Base-by-base conservation (phyloP, 2,888 invertebrate genomes). In the Antheraea assamensis region DNA sequence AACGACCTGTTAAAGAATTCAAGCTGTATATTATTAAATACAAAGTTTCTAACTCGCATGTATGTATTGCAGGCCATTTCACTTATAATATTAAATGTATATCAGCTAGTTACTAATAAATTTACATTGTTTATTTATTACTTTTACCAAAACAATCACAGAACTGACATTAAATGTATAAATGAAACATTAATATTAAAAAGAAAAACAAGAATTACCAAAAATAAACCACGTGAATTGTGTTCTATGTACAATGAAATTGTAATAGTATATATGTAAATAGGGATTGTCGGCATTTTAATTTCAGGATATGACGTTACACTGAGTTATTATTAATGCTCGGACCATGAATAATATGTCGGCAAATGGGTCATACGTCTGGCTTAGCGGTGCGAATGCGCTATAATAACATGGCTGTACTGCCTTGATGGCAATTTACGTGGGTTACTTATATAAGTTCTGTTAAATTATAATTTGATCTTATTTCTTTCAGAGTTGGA, bases 281-380 rank as follows among this genome's bases (percentile, higher is more conserved):
- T 76, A 75, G 76, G 75, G 74, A 76, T 73, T 68, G 75, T 73
- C 78, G 82, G 83, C 79, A 82, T 82, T 82, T 84, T 83, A 87
- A 86, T 87, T 88, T 88, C 85, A 86, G 86, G 84, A 85, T 82
- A 81, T 85, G 86, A 88, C 86, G 88, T 88, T 85, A 88, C 87
- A 87, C 87, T 83, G 83, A 81, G 84, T 81, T 81, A 85, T 86
- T 88, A 90, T 92, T 91, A 91, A 90, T 91, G 89, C 83, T 80
- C 76, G 78, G 79, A 81, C 87, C 87, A 90, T 92, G 91, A 90
- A 92, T 92, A 89, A 90, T 73, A 73, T 87, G 90, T 89, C 88
- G 85, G 87, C 88, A 88, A 92, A 93, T 92, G 91, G 91, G 79
- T 90, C 87, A 92, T 92, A 92, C 85, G 87, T 93, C 91, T 90